Evolutionary conservation across 2,113 vertebrate genomes (phyloP), one percentile per base, ranked within the genome.

Genomic region (Trichomycterus rosablanca): DNA sequence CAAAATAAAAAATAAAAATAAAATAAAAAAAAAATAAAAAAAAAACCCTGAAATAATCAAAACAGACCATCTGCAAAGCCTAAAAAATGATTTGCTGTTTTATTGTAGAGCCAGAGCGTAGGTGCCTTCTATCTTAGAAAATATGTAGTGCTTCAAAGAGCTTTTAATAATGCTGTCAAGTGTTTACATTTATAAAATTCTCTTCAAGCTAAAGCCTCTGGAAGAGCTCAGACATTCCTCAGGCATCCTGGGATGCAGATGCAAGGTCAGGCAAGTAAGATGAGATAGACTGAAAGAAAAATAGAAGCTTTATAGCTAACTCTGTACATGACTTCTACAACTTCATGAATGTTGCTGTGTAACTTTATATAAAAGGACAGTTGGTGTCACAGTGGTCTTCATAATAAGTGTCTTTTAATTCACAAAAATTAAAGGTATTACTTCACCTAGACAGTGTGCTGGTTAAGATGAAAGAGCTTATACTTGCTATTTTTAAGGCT

Each of bases 221-320:
- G 57, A 3, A 74, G 62, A 66, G 49, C 49, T 3, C 1, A 68
- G 61, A 78, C 75, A 79, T 80, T 80, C 66, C 70, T 78, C 12
- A 23, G 54, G 44, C 49, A 39, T 66, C 55, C 62, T 15, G 67
- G 67, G 34, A 54, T 39, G 15, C 39, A 75, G 61, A 73, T 55
- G 68, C 16, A 40, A 67, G 57, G 22, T 12, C 40, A n/a, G n/a
- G n/a, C 30, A 35, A 35, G 63, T 57, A 48, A 66, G 51, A 30
- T 2, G 11, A 15, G 11, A 48, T 37, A 15, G 16, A 24, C 12
- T 8, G 53, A 37, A 23, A 22, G 20, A 35, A 19, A 44, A 42
- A 2, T 7, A 20, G 26, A 30, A 30, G n/a, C n/a, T n/a, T n/a
- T n/a, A n/a, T n/a, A n/a, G n/a, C n/a, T n/a, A n/a, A n/a, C n/a